A percentile compares a stretch with the other conserved stretches of the same genome.
phyloP scores from a whole-genome alignment of 2,888 invertebrate genomes.

The Podabrus alpinus region DNA sequence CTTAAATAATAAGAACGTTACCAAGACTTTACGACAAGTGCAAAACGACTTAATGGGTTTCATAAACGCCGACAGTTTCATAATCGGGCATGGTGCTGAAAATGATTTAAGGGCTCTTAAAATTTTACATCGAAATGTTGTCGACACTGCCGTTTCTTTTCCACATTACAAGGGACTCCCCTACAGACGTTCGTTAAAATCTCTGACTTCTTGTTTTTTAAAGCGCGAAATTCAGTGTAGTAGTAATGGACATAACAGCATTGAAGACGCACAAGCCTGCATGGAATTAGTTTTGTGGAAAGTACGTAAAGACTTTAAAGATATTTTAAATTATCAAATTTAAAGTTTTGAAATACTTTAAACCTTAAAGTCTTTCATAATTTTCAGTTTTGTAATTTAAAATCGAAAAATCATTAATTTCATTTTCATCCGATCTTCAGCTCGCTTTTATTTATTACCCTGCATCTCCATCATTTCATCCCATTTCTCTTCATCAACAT shows the following conservation, averaged over 20 bases:
- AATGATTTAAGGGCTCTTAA: conserved; percentile 89
- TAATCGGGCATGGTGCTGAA: conserved; percentile 94
- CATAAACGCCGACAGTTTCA: conserved; percentile 80
- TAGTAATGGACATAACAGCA: conserved; percentile 83
- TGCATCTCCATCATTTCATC: conserved; percentile 9
- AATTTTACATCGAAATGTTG: conserved; percentile 79
- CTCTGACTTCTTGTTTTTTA: conserved; percentile 72
- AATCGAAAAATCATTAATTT: background rate
- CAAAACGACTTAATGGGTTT: conserved; percentile 84
- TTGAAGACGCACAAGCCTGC: conserved; percentile 90
- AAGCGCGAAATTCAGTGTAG: conserved; percentile 80
- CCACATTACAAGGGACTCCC: conserved; percentile 86
- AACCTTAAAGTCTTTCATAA: background rate
- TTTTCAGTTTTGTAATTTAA: background rate
- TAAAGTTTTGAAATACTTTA: background rate
- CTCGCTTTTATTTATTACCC: conserved; percentile 30
- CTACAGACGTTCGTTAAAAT: conserved; percentile 79
- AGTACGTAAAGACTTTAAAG: conserved; percentile 57
- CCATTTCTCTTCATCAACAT: conserved; percentile 28
- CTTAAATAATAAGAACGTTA: conserved; percentile 58
- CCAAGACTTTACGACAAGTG: conserved; percentile 75
- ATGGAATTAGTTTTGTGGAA: conserved; percentile 86
- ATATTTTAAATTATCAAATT: conserved; percentile 5
- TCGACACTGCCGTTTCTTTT: conserved; percentile 89
- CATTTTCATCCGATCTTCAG: background rate